Conservation (phyloP, 2,113 vertebrate genomes). For the Oncorhynchus gorbuscha region DNA sequence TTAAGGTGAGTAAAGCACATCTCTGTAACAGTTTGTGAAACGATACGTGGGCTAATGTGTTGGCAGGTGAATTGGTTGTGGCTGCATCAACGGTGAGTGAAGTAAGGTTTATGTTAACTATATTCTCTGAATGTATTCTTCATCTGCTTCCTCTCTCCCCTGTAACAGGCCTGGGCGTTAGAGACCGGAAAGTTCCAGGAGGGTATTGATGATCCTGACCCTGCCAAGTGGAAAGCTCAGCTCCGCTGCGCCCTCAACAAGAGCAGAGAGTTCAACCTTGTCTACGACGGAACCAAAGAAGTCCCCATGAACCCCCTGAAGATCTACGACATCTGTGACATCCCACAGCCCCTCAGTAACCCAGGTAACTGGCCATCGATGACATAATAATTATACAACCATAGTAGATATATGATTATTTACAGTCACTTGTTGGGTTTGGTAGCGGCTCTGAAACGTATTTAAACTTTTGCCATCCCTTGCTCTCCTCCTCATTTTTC, state of each 20-base stretch:
- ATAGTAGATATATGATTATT: neutral
- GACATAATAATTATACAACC: neutral
- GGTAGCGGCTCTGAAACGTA: neutral
- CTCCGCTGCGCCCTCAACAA: conserved; percentile 97
- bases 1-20: conserved; percentile 79
- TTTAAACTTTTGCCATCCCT: neutral
- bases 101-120: no score
- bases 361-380: conserved; percentile 75
- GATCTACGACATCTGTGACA: conserved; percentile 97
- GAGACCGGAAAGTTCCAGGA: conserved; percentile 99
- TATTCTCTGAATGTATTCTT: neutral
- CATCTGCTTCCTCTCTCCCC: neutral
- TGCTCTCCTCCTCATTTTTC: neutral
- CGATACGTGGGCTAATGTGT: neutral
- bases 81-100: no score
- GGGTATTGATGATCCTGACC: conserved; percentile 94
- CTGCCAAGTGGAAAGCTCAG: conserved; percentile 98
- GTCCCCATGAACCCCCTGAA: conserved; percentile 97
- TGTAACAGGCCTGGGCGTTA: conserved; percentile 92
- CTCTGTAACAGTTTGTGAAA: neutral
- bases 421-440: neutral
- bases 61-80: neutral
- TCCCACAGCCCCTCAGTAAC: conserved; percentile 87
- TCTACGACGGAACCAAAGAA: conserved; percentile 97
- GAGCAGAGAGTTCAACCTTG: conserved; percentile 92